Evolutionary conservation across 2,888 invertebrate genomes (phyloP).

Genomic region (Philonicus albiceps): DNA sequence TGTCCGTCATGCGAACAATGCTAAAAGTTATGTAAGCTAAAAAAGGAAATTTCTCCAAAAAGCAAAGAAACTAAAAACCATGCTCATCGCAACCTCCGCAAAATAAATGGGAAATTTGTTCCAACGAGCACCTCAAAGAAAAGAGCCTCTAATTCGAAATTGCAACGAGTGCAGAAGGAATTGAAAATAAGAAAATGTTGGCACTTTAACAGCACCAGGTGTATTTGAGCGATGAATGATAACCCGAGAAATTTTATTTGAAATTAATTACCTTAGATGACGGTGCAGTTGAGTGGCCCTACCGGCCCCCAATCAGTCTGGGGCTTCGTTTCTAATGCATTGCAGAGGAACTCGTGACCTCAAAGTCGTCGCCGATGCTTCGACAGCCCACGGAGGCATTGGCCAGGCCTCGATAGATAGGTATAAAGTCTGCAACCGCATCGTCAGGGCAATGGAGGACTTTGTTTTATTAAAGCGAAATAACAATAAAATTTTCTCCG

Average conservation of each 20-base stretch:
- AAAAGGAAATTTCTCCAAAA: neutral
- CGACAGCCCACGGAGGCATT: neutral
- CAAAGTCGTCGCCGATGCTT: neutral
- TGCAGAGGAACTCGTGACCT: neutral
- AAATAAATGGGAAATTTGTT: neutral
- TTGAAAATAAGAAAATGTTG: neutral
- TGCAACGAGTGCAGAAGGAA: neutral
- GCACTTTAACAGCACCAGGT: neutral
- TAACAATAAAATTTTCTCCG: neutral
- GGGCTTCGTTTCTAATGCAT: neutral
- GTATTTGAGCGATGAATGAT: neutral
- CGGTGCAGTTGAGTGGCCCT: neutral
- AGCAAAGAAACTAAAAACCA: neutral
- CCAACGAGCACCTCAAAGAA: neutral
- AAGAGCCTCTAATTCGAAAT: neutral
- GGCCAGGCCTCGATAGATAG: neutral
- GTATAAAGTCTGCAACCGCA: neutral
- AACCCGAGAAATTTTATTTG: neutral
- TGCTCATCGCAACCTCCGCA: neutral
- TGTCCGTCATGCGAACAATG: neutral
- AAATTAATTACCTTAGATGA: constrained; percentile 18
- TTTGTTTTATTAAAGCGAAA: constrained; percentile 13
- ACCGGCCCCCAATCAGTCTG: neutral
- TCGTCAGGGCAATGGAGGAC: neutral
- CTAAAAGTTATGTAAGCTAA: neutral